Evolutionary conservation across 2,113 vertebrate genomes (phyloP).

Genomic region (Atrichornis clamosus): DNA sequence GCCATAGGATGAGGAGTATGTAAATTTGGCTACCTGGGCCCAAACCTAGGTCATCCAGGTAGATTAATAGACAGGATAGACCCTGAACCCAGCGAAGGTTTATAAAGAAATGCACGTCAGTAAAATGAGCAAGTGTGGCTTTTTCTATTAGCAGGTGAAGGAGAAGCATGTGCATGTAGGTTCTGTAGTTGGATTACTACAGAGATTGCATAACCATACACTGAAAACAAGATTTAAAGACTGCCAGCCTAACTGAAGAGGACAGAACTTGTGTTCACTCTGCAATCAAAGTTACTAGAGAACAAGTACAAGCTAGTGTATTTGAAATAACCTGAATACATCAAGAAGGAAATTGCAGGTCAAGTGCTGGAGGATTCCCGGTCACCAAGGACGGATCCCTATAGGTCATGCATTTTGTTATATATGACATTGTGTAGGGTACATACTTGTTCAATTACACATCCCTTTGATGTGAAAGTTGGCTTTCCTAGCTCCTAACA

Average conservation of each 20-base stretch:
- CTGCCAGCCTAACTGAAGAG: not conserved
- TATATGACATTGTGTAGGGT: not conserved
- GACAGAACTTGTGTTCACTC: not conserved
- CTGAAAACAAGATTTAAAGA: not conserved
- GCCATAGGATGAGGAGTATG: not conserved
- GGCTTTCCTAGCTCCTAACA: not conserved
- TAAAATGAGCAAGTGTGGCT: not conserved
- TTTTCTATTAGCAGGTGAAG: not conserved
- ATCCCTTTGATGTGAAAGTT: not conserved
- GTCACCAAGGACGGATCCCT: not conserved
- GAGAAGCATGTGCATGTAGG: rapidly evolving
- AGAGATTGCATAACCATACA: not conserved
- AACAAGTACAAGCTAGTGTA: not conserved
- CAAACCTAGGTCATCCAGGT: not conserved
- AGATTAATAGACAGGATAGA: not conserved
- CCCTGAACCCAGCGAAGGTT: not conserved
- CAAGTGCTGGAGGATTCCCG: not conserved
- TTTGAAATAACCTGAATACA: not conserved
- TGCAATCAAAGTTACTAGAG: not conserved
- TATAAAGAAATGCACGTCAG: not conserved
- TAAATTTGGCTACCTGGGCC: not conserved
- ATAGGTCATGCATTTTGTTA: not conserved
- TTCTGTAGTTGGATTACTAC: not conserved
- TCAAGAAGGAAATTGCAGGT: not conserved
- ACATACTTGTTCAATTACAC: rapidly evolving